Conservation (phyloP, 2,888 invertebrate genomes). For the Cotesia congregata region DNA sequence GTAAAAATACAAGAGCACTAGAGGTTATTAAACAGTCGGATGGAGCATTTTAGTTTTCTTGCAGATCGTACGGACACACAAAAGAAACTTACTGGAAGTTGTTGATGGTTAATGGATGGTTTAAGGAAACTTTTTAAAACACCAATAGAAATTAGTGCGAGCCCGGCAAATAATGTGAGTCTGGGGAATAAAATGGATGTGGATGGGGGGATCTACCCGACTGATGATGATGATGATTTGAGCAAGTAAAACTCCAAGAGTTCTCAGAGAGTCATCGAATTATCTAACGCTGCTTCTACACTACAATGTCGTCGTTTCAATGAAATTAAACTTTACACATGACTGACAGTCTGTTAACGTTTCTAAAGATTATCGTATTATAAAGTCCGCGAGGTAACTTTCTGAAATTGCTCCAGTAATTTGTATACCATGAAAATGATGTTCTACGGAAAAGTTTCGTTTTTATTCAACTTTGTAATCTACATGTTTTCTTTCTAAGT, state of each 20-base stretch:
- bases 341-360: conserved; percentile 17
- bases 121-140: neutral
- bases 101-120: neutral
- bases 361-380: conserved; percentile 12
- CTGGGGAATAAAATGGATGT: neutral
- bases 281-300: conserved; percentile 2
- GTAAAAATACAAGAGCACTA: neutral
- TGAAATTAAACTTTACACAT: conserved; percentile 14
- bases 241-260: conserved; percentile 12
- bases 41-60: neutral
- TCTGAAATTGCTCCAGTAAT: conserved; percentile 8
- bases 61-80: neutral
- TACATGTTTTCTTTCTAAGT: neutral
- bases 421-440: conserved; percentile 6
- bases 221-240: conserved; percentile 7
- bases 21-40: neutral
- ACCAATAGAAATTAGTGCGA: neutral
- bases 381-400: conserved; percentile 10
- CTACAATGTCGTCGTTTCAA: conserved; percentile 10
- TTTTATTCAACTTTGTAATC: neutral
- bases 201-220: neutral
- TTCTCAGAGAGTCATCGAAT: conserved; percentile 8
- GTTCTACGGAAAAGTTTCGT: neutral
- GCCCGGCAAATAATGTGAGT: neutral
- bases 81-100: neutral